Conservation (phyloP, 2,888 invertebrate genomes). For the Epirrhoe alternata region DNA sequence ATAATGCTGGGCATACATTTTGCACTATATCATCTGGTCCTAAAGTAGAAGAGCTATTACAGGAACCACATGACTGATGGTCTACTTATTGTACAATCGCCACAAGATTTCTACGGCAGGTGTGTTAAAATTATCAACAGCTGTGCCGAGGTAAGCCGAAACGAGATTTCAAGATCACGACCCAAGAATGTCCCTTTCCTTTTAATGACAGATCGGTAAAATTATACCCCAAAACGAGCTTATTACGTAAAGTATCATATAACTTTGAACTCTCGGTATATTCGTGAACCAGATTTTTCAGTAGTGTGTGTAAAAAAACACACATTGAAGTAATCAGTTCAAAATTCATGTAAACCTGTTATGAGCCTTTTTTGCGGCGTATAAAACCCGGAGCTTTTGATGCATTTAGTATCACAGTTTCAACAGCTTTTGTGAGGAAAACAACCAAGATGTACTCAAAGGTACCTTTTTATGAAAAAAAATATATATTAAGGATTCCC, state of each 20-base stretch:
- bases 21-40: no score
- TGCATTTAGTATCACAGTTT: constrained; percentile 52
- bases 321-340: constrained; percentile 46
- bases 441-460: constrained; percentile 55
- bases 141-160: constrained; percentile 17
- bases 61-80: no score
- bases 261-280: constrained; percentile 52
- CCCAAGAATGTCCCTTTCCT: constrained; percentile 40
- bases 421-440: constrained; percentile 51
- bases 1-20: no score
- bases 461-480: constrained; percentile 23
- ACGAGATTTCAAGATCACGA: constrained; percentile 35
- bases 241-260: constrained; percentile 69
- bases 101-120: not conserved
- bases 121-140: not conserved
- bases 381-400: constrained; percentile 59
- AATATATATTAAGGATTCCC: not conserved
- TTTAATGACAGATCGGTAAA: constrained; percentile 46
- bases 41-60: no score
- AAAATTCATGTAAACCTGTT: constrained; percentile 58
- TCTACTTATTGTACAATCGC: no score
- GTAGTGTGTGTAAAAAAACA: constrained; percentile 47
- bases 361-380: constrained; percentile 53
- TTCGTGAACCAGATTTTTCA: constrained; percentile 53
- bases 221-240: constrained; percentile 56